Base-by-base conservation (phyloP, 1,140 invertebrate genomes). In the Drosophila lacteicornis region DNA sequence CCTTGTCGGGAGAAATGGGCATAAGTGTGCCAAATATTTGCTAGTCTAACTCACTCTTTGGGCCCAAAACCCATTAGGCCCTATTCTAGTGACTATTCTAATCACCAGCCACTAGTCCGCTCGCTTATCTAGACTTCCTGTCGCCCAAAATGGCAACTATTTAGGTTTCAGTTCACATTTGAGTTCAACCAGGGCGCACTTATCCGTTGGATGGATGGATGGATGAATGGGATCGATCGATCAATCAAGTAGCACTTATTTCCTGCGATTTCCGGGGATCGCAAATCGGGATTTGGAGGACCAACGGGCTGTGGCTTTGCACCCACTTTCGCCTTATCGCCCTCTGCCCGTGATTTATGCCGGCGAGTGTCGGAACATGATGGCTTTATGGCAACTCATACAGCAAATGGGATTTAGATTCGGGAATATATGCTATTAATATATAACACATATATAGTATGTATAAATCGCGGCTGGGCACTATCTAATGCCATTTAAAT, bases 61-160 rank as follows among this genome's bases (percentile, higher is more conserved):
- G 33, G 15, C 13, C 51, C 6, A 43, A 30, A 27, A 38, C 36
- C 53, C 53, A 62, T 61, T 65, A 33, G 38, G 22, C 17, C 38
- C 38, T 60, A 43, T 42, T 17, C 36, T n/a, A 53, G 53, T 36
- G n/a, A 19, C 53, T 12, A 40, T 38, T 56, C 33, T 56, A 56
- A 56, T 56, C 53, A 19, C 36, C 33, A 19, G 12, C 12, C 19
- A 22, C 33, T 51, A 30, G 33, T 25, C 38, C 47, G 9, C n/a
- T 7, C 27, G 63, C 65, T 67, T 67, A 67, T 67, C 62, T 66
- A 69, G 66, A 69, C 66, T 53, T 69, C 62, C 66, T 67, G 62
- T 67, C 43, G 62, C 19, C 47, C 46, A 4, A 53, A 67, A 65
- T 56, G 22, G 42, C 30, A 9, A 38, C 43, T 47, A 27, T 42